A percentile compares a stretch with the other conserved stretches of the same genome.
These are phyloP conservation scores for Rhinoderma darwinii DNA, from an alignment of 2,113 vertebrate genomes.

Conservation along the genomic window DNA sequence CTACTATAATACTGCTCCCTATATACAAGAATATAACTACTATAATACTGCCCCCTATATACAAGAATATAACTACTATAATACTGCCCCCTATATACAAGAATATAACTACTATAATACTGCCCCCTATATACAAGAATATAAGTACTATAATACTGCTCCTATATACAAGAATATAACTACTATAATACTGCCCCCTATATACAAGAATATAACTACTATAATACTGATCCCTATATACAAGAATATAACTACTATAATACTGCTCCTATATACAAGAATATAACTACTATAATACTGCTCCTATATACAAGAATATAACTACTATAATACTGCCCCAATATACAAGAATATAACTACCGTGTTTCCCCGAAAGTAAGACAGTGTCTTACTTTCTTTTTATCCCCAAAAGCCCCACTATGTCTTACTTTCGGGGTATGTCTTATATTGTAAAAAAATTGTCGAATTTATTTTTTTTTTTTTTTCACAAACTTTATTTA, in stretches of 20 bases:
- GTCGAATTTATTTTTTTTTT: too few relatives aligned
- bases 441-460: too few relatives aligned
- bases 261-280: not conserved
- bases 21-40: conserved; percentile 9
- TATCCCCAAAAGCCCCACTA: too few relatives aligned
- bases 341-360: not conserved
- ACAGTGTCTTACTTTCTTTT: too few relatives aligned
- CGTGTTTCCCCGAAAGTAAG: too few relatives aligned
- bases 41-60: not conserved
- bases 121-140: not conserved
- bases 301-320: not conserved
- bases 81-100: not conserved
- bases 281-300: not conserved
- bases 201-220: not conserved
- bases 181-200: not conserved
- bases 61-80: conserved; percentile 3
- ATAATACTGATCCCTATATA: not conserved
- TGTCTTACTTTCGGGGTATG: too few relatives aligned
- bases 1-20: conserved; percentile 18
- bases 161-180: not conserved
- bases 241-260: not conserved
- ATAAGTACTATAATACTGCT: not conserved
- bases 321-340: not conserved
- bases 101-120: not conserved
- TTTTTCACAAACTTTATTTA: too few relatives aligned